A percentile compares a stretch with the other conserved stretches of the same genome.
Conservation (phyloP, 2,888 invertebrate species). For the Andrena minutula region DNA sequence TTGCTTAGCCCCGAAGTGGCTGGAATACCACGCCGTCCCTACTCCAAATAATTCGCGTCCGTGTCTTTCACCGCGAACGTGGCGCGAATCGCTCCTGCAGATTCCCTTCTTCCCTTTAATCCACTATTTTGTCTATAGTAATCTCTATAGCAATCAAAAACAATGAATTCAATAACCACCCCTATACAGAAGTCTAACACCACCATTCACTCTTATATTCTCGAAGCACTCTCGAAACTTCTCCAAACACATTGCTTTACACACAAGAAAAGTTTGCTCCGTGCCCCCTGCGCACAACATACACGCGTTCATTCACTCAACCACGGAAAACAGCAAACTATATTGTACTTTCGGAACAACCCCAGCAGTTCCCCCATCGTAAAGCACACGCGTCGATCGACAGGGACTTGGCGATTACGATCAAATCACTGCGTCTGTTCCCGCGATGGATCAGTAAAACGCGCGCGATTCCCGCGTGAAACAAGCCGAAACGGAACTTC, state of each 20-base stretch:
- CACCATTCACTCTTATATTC: too few species aligned
- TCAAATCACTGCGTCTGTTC: not conserved
- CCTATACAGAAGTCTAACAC: too few species aligned
- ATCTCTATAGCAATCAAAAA: too few species aligned
- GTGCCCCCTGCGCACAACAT: too few species aligned
- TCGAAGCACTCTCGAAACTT: too few species aligned
- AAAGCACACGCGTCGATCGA: not conserved
- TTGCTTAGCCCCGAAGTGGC: slow-evolving; percentile 44
- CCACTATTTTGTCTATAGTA: too few species aligned
- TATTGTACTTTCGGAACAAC: too few species aligned
- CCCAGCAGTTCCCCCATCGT: not conserved
- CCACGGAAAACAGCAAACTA: too few species aligned
- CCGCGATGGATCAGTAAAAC: slow-evolving; percentile 6
- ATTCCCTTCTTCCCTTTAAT: not conserved
- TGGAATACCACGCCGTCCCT: slow-evolving; percentile 43
- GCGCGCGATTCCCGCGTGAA: slow-evolving; percentile 28
- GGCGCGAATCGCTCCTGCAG: slow-evolving; percentile 16
- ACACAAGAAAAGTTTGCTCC: too few species aligned
- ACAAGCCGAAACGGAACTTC: slow-evolving; percentile 63
- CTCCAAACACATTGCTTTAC: too few species aligned
- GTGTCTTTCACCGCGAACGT: slow-evolving; percentile 24
- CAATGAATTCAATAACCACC: too few species aligned
- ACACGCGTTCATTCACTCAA: too few species aligned
- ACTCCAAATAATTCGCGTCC: slow-evolving; percentile 26
- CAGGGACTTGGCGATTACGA: slow-evolving; percentile 5